These are phyloP conservation scores for Scaptomyza caliginosa DNA, from an alignment of 2,888 invertebrate species.

Conservation along the genomic window DNA sequence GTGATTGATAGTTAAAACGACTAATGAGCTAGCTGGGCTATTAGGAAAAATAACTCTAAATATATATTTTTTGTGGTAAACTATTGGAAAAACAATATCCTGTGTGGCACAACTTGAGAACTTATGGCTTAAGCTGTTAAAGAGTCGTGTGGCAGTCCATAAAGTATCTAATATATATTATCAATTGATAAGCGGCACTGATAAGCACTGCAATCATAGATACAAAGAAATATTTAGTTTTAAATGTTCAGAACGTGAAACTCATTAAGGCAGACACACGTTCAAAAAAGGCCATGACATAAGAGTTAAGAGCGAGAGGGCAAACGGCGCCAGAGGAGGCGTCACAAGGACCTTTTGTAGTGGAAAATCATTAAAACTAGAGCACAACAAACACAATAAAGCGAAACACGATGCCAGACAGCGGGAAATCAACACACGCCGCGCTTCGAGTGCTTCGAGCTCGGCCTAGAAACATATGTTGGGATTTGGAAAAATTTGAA, in stretches of 20 bases:
- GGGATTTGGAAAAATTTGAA: too few species aligned
- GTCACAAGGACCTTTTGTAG: constrained; percentile 64
- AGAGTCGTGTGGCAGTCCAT: background rate
- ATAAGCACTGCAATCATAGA: constrained; percentile 31
- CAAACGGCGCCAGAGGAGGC: constrained; percentile 74
- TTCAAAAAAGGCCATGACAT: constrained; percentile 7
- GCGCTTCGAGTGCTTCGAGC: constrained; percentile 35
- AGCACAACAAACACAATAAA: constrained; percentile 52
- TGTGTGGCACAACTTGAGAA: too few species aligned
- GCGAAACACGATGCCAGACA: constrained; percentile 17
- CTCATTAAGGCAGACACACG: constrained; percentile 22
- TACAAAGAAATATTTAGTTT: background rate
- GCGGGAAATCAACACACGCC: constrained; percentile 55
- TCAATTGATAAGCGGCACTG: constrained; percentile 48
- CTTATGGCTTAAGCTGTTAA: background rate
- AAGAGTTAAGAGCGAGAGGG: constrained; percentile 19
- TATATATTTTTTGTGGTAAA: background rate
- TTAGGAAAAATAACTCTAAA: constrained; percentile 1
- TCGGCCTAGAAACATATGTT: constrained; percentile 65
- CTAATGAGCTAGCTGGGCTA: constrained; percentile 44
- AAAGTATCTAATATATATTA: constrained; percentile 15
- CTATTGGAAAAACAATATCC: background rate
- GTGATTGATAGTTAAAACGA: constrained; percentile 57
- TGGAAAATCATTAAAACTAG: constrained; percentile 76
- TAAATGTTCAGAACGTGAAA: constrained; percentile 9